Percentiles rank a stretch among this genome's conserved stretches.
phyloP scores from a whole-genome alignment of 2,797 vertebrate genomes.

The Hippopotamyrus pictus region DNA sequence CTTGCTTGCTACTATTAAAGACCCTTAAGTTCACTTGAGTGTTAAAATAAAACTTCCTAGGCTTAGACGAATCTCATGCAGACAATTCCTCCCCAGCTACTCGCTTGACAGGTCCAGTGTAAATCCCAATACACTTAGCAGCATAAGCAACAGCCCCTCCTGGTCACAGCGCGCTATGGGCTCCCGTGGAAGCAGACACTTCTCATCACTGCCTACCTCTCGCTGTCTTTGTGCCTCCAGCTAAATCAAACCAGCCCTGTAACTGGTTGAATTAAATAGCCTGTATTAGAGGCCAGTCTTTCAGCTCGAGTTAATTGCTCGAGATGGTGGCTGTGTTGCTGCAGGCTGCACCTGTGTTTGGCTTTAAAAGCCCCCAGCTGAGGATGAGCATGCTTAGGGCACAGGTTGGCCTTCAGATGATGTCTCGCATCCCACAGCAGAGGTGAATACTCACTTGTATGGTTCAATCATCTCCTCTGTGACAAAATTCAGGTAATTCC shows the following conservation, averaged over 20 bases:
- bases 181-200: background rate
- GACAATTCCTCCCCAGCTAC: background rate
- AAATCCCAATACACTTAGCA: background rate
- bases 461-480: conserved; percentile 98
- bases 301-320: background rate
- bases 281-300: background rate
- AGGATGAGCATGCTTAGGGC: background rate
- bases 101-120: background rate
- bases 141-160: background rate
- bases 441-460: conserved; percentile 70
- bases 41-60: background rate
- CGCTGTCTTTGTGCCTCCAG: background rate
- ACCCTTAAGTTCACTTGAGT: background rate
- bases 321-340: background rate
- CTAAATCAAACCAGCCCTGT: background rate
- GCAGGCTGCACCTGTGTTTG: background rate
- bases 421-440: background rate
- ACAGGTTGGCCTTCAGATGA: background rate
- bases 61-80: background rate
- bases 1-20: no score
- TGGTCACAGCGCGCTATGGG: background rate
- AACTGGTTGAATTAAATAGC: background rate
- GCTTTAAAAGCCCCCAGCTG: background rate
- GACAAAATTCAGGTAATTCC: conserved; percentile 98
- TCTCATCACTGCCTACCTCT: background rate